phyloP scores from a whole-genome alignment of 2,797 vertebrate genomes.

The Netta rufina region DNA sequence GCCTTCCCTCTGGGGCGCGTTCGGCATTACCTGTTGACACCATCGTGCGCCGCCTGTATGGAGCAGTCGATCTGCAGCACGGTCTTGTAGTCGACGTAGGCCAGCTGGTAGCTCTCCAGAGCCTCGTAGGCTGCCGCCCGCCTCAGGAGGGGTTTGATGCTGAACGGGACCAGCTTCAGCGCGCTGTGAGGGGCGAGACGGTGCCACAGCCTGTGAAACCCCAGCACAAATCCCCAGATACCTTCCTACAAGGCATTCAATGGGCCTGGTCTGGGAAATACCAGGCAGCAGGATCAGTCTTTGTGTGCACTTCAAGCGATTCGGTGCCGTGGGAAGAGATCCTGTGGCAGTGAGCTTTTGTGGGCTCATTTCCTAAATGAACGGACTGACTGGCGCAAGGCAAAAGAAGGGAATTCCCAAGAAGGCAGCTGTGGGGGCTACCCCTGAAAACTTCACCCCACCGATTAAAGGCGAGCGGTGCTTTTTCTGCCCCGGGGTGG shows the following conservation, averaged over 20 bases:
- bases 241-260: no score
- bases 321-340: not conserved
- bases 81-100: constrained; percentile 93
- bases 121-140: constrained; percentile 89
- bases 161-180: constrained; percentile 86
- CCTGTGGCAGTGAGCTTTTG: not conserved
- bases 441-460: no score
- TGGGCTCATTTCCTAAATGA: not conserved
- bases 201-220: not conserved
- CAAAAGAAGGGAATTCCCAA: not conserved
- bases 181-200: constrained; percentile 47
- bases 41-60: constrained; percentile 86
- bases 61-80: constrained; percentile 87
- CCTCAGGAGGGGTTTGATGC: constrained; percentile 89
- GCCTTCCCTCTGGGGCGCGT: fast-evolving
- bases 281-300: not conserved
- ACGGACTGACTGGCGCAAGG: not conserved
- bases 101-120: constrained; percentile 86
- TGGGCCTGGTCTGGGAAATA: not conserved
- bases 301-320: not conserved
- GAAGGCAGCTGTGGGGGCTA: no score
- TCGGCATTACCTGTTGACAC: constrained; percentile 86
- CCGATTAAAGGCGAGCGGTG: not conserved
- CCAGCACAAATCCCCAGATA: no score
- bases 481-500: no score